Evolutionary conservation across 2,797 vertebrate genomes (phyloP).

Genomic region (Poeciliopsis gracilis): DNA sequence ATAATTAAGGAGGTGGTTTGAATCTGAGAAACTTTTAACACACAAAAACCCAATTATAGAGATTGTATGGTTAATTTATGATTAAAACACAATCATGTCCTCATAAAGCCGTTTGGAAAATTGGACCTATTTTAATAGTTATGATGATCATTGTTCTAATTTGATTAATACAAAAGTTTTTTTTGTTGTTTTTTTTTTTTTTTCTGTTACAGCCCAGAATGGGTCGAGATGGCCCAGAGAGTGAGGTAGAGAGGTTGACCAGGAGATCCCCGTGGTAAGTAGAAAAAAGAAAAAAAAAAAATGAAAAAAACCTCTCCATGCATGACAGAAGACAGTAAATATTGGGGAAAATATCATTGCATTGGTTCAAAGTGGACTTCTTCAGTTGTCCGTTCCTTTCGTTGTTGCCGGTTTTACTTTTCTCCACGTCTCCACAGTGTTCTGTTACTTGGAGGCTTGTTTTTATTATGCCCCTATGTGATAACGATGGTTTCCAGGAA

Average conservation of each 20-base stretch:
- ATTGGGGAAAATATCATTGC: background rate
- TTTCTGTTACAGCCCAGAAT: conserved; percentile 68
- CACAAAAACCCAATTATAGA: background rate
- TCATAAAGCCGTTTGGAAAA: background rate
- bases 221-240: conserved; percentile 72
- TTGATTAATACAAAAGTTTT: background rate
- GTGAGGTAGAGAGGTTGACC: conserved; percentile 81
- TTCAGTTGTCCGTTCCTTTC: background rate
- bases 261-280: conserved; percentile 89
- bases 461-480: conserved; percentile 57
- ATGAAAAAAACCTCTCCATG: too few relatives aligned
- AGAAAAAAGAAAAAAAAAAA: too few relatives aligned
- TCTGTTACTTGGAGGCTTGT: conserved; percentile 40
- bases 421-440: conserved; percentile 4
- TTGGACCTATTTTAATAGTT: background rate
- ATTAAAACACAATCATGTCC: background rate
- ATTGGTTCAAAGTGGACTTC: background rate
- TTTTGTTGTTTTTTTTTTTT: background rate
- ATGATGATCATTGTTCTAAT: background rate
- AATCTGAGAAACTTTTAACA: background rate
- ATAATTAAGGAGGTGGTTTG: background rate
- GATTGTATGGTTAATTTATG: background rate
- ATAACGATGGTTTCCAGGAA: conserved; percentile 79
- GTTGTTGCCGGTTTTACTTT: conserved; percentile 12
- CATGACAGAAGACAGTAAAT: background rate